Conservation (phyloP, 2,797 vertebrate species). For the Melanotaenia parkinsoni region DNA sequence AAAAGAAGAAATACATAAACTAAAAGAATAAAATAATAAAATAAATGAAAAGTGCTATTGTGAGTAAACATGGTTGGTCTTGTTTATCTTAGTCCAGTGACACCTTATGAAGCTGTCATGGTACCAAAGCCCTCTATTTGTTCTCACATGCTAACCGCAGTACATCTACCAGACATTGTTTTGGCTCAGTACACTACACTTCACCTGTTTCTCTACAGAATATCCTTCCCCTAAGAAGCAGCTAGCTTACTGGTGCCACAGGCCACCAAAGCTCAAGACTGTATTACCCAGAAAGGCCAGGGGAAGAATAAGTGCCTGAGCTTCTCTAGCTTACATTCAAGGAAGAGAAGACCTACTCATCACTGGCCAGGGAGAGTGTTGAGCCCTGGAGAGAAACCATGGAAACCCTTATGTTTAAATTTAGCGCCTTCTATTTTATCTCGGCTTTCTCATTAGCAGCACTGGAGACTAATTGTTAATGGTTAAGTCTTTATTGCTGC, state of each 20-base stretch:
- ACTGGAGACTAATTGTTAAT: conserved; percentile 93
- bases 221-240: conserved; percentile 17
- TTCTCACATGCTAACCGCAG: conserved; percentile 4
- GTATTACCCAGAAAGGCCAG: conserved; percentile 65
- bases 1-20: too few species aligned
- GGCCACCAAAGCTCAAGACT: conserved; percentile 58
- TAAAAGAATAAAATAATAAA: too few species aligned
- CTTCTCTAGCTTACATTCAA: conserved; percentile 69
- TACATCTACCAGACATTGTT: conserved; percentile 47
- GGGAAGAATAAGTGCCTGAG: conserved; percentile 37
- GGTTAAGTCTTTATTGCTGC: conserved; percentile 89
- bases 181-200: conserved; percentile 44
- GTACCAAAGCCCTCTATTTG: too few species aligned
- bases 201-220: conserved; percentile 36
- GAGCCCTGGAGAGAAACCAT: conserved; percentile 83
- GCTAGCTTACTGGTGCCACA: conserved; percentile 29
- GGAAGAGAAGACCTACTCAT: conserved; percentile 74
- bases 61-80: too few species aligned
- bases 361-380: conserved; percentile 85
- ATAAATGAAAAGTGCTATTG: too few species aligned
- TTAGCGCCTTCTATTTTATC: conserved; percentile 87
- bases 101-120: too few species aligned
- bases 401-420: conserved; percentile 86
- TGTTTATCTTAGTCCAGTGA: too few species aligned
- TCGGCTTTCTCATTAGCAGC: conserved; percentile 88